Conservation (phyloP, 2,113 vertebrate genomes). For the Semicossyphus pulcher region DNA sequence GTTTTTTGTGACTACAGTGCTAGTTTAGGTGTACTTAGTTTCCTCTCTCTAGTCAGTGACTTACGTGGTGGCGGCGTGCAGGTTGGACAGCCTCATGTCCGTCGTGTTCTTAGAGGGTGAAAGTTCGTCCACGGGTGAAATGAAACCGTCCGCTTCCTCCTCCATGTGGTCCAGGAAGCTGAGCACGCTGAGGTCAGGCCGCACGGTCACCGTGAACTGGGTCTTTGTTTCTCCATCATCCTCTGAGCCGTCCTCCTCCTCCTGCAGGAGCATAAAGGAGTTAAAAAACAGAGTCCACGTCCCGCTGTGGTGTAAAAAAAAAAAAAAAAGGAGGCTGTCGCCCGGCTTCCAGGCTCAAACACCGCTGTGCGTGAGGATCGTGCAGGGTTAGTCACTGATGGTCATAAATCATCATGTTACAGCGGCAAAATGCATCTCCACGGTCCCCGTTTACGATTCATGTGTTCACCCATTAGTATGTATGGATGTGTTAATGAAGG, state of each 20-base stretch:
- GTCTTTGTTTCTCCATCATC: slow-evolving; percentile 87
- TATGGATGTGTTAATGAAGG: slow-evolving; percentile 36
- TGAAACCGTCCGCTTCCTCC: slow-evolving; percentile 91
- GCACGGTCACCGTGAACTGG: slow-evolving; percentile 83
- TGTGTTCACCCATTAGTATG: background rate
- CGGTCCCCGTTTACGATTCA: slow-evolving; percentile 14
- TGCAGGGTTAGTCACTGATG: slow-evolving; percentile 60
- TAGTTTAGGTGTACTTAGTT: background rate
- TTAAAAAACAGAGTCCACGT: background rate
- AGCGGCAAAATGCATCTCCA: slow-evolving; percentile 2
- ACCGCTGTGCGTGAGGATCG: slow-evolving; percentile 24
- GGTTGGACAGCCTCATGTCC: slow-evolving; percentile 93
- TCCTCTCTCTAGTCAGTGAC: slow-evolving; percentile 52
- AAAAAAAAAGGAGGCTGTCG: background rate
- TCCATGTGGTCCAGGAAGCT: slow-evolving; percentile 92
- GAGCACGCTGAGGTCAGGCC: slow-evolving; percentile 85
- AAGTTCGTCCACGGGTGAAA: slow-evolving; percentile 94
- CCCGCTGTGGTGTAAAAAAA: background rate
- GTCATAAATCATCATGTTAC: slow-evolving; percentile 36
- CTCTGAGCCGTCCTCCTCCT: slow-evolving; percentile 94
- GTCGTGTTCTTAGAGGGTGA: slow-evolving; percentile 86
- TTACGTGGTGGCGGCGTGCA: slow-evolving; percentile 95
- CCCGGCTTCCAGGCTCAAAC: slow-evolving; percentile 11
- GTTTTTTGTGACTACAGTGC: too few relatives aligned
- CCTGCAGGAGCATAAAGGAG: slow-evolving; percentile 74